These are phyloP conservation scores for Oreotrochilus melanogaster DNA, from an alignment of 2,113 vertebrate species.

Conservation along the genomic window DNA sequence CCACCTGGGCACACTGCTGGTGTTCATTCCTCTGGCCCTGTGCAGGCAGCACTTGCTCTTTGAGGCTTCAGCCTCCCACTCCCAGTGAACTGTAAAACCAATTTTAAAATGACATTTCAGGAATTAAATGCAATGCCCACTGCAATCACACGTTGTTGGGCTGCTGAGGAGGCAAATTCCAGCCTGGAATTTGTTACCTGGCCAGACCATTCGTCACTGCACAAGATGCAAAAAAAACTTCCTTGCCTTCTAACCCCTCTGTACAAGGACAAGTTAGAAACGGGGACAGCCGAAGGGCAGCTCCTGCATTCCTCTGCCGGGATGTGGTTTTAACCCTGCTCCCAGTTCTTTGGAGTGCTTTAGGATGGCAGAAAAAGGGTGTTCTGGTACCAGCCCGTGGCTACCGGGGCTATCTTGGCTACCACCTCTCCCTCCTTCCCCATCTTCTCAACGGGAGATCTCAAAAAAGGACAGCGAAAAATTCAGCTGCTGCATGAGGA, in stretches of 20 bases:
- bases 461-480: neutral
- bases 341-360: neutral
- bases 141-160: constrained; percentile 17
- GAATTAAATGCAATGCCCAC: constrained; percentile 63
- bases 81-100: constrained; percentile 69
- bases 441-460: rapidly evolving
- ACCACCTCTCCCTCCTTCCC: neutral
- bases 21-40: neutral
- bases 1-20: too few relatives aligned
- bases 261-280: neutral
- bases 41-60: neutral
- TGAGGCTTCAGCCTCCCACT: constrained; percentile 28
- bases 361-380: rapidly evolving
- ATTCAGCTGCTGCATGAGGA: neutral
- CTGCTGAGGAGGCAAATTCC: constrained; percentile 69
- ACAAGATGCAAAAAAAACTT: constrained; percentile 16
- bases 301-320: neutral
- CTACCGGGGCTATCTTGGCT: neutral
- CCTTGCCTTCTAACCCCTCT: neutral
- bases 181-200: constrained; percentile 65
- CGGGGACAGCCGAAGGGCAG: neutral
- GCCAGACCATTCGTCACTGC: constrained; percentile 7
- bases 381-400: neutral
- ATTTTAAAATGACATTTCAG: constrained; percentile 63
- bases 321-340: neutral